phyloP scores from a whole-genome alignment of 2,113 vertebrate species.

The Dunckerocampus dactyliophorus region DNA sequence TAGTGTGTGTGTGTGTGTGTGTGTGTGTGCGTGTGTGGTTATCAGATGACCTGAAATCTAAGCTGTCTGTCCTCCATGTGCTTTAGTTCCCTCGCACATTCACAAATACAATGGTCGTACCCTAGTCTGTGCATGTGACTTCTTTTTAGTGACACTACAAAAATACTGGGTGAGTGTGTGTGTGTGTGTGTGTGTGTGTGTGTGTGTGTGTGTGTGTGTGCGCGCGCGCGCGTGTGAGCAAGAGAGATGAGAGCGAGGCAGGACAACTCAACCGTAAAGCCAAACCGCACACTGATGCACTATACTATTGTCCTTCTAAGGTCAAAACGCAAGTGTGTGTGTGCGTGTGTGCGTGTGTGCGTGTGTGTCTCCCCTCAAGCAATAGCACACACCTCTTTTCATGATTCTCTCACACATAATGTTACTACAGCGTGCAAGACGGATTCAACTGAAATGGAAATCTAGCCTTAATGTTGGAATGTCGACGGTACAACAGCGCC shows the following conservation, averaged over 20 bases:
- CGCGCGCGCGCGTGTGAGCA: background rate
- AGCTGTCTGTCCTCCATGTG: conserved; percentile 64
- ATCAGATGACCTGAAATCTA: conserved; percentile 69
- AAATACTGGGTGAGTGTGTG: conserved; percentile 5
- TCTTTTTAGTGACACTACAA: no score
- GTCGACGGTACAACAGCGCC: no score
- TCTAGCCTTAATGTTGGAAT: no score
- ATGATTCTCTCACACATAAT: background rate
- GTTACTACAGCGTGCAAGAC: no score
- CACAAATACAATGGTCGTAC: conserved; percentile 40
- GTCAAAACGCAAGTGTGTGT: conserved; percentile 23
- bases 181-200: conserved; percentile 5
- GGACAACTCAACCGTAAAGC: conserved; percentile 6
- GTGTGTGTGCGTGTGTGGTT: conserved; percentile 25
- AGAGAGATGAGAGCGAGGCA: conserved; percentile 3
- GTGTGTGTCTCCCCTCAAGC: conserved; percentile 12
- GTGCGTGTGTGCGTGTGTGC: no score
- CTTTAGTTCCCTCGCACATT: conserved; percentile 27
- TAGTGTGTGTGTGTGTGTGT: conserved; percentile 21
- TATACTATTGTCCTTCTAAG: conserved; percentile 37
- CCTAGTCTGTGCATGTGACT: conserved; percentile 2
- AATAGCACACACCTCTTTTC: conserved; percentile 23
- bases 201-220: conserved; percentile 18
- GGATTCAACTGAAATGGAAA: no score
- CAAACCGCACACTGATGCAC: conserved; percentile 33